Evolutionary conservation across 2,888 invertebrate genomes (phyloP).

Genomic region (Sinelater perroti): DNA sequence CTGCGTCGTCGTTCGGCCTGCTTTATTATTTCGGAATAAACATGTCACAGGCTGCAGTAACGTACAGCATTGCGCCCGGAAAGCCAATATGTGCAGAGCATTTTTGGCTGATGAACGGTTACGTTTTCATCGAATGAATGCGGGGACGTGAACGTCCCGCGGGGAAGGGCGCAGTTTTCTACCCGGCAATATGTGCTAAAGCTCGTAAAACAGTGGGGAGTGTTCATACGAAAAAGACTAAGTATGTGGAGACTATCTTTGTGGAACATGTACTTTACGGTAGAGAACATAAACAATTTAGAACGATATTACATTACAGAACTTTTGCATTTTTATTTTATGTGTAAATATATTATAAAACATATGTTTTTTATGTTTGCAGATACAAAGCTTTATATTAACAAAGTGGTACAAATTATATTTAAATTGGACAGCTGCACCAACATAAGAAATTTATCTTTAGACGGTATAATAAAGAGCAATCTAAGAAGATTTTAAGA

Average conservation of each 20-base stretch:
- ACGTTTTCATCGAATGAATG: neutral
- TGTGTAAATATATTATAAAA: too few relatives aligned
- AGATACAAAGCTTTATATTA: too few relatives aligned
- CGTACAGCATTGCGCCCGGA: slow-evolving; percentile 1
- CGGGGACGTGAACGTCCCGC: neutral
- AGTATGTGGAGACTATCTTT: neutral
- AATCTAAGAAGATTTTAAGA: too few relatives aligned
- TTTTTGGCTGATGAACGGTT: neutral
- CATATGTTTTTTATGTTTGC: too few relatives aligned
- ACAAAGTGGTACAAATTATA: too few relatives aligned
- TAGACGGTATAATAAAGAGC: too few relatives aligned
- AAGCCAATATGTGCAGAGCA: slow-evolving; percentile 5
- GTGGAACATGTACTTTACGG: too few relatives aligned
- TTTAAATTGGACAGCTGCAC: too few relatives aligned
- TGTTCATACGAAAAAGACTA: neutral
- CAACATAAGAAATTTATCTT: too few relatives aligned
- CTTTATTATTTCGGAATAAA: slow-evolving; percentile 17
- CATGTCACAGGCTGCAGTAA: neutral
- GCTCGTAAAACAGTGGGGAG: neutral
- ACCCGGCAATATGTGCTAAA: slow-evolving; percentile 1
- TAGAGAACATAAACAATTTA: too few relatives aligned
- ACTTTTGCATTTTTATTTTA: too few relatives aligned
- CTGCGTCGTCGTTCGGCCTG: slow-evolving; percentile 17
- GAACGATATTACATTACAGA: too few relatives aligned
- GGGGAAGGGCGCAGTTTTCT: neutral